phyloP scores from a whole-genome alignment of 2,888 invertebrate species.

The Caenorhabditis parvicauda region DNA sequence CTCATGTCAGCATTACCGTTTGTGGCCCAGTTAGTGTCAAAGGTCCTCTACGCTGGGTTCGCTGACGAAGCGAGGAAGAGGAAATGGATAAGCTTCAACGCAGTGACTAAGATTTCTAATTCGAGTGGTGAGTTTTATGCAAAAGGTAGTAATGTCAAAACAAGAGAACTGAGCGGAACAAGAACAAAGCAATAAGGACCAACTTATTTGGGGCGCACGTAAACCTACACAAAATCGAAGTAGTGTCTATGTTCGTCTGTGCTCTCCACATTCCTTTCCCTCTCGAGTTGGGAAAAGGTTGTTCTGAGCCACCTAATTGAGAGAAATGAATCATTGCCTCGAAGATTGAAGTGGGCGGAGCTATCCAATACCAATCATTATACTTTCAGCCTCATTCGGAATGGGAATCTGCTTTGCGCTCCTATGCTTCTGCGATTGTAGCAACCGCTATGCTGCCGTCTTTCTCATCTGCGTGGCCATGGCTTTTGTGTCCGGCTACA shows the following conservation, averaged over 20 bases:
- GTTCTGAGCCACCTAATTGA: no score
- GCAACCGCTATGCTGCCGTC: constrained; percentile 41
- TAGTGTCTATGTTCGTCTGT: no score
- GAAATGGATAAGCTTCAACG: constrained; percentile 30
- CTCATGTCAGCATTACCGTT: constrained; percentile 60
- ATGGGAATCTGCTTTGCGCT: constrained; percentile 50
- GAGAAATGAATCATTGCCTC: no score
- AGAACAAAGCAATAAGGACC: no score
- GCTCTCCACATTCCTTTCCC: not conserved
- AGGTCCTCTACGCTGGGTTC: constrained; percentile 52
- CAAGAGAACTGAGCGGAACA: no score
- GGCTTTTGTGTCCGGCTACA: constrained; percentile 58
- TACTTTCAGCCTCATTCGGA: constrained; percentile 58
- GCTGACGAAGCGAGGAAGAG: constrained; percentile 47
- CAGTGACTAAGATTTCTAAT: constrained; percentile 54
- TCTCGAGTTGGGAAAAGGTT: not conserved
- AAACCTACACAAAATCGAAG: no score
- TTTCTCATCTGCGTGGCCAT: constrained; percentile 50
- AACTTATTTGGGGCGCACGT: no score
- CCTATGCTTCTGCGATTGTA: constrained; percentile 56
- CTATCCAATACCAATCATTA: not conserved
- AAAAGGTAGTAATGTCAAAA: no score
- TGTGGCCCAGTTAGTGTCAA: constrained; percentile 55
- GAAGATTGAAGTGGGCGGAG: no score
- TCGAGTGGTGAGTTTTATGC: constrained; percentile 48